Evolutionary conservation across 2,113 vertebrate genomes (phyloP), one percentile per base, ranked within the genome.

Genomic region (Arenaria interpres): DNA sequence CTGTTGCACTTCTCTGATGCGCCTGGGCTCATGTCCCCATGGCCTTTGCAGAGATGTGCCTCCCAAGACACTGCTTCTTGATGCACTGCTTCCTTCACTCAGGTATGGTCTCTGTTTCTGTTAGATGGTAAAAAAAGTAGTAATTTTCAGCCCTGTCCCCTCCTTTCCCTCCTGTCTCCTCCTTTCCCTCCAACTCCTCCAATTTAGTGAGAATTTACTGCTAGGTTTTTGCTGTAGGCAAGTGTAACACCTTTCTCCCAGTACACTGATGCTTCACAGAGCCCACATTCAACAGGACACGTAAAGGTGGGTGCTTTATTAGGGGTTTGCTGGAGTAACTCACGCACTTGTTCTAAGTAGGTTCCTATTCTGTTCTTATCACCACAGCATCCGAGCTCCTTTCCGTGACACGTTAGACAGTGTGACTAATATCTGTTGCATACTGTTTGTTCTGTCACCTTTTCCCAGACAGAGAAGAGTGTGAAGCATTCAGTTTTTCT

Each of bases 361-460:
- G 13, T 89, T 87, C 51, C 39, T 81, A 22, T 54, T 89, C 83
- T 86, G 72, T 90, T 94, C 85, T 66, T 87, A 95, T 59, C 94
- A 72, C 64, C 73, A 39, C 76, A 35, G 73, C 86, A 91, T 96
- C 73, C 90, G 64, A 93, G 84, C 60, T 90, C 43, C 60, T 89
- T 93, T 60, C 73, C 35, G 5, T 66, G 76, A 77, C 86, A 94
- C 39, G 3, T 91, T 95, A 95, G 83, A 77, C 69, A 81, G 89
- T 8, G 84, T 96, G 95, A 97, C 95, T 96, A 96, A 92, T 96
- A 95, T 89, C 95, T 95, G 94, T 95, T 95, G 87, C 89, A 84
- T 89, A 88, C 91, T 96, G 95, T 95, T 97, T 97, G 93, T 96
- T 96, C 96, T 97, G 87, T 72, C 96, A 97, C 96, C 87, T 93